These are phyloP conservation scores for Actenoides lindsayi DNA, from an alignment of 2,113 vertebrate species.

Conservation along the genomic window DNA sequence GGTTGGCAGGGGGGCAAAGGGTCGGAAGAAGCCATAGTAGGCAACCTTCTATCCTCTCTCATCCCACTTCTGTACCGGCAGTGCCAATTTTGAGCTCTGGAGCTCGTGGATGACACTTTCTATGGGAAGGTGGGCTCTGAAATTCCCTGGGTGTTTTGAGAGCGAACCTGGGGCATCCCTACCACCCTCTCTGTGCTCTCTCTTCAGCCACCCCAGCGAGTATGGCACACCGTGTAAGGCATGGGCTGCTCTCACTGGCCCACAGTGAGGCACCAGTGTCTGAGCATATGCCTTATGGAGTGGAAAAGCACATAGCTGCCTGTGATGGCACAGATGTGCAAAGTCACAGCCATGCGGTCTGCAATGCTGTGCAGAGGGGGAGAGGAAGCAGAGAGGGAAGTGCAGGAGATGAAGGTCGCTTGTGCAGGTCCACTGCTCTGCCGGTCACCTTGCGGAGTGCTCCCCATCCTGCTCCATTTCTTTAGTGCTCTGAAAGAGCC, in stretches of 20 bases:
- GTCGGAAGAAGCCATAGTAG: background rate
- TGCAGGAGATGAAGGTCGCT: background rate
- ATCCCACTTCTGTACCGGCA: background rate
- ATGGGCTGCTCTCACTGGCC: background rate
- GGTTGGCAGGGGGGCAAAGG: background rate
- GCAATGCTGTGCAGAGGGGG: background rate
- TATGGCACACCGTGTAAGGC: accelerated
- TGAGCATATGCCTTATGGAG: accelerated
- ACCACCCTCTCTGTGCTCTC: background rate
- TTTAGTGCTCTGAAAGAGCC: background rate
- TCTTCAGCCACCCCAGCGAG: background rate
- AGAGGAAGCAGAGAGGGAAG: background rate
- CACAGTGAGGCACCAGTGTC: background rate
- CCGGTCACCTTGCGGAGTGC: background rate
- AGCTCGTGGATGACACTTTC: background rate
- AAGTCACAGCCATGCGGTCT: background rate
- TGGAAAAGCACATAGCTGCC: background rate
- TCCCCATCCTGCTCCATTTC: background rate
- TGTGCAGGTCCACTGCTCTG: background rate
- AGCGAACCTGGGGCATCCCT: background rate
- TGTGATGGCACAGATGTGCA: background rate
- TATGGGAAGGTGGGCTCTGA: background rate
- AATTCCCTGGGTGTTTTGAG: background rate
- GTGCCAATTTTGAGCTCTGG: background rate
- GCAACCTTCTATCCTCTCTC: background rate